Evolutionary conservation across 30 jellyfish, hydroid and myxozoan genomes (phyloP), one percentile per base, ranked within the genome.

Genomic region (Rhopilema esculentum): DNA sequence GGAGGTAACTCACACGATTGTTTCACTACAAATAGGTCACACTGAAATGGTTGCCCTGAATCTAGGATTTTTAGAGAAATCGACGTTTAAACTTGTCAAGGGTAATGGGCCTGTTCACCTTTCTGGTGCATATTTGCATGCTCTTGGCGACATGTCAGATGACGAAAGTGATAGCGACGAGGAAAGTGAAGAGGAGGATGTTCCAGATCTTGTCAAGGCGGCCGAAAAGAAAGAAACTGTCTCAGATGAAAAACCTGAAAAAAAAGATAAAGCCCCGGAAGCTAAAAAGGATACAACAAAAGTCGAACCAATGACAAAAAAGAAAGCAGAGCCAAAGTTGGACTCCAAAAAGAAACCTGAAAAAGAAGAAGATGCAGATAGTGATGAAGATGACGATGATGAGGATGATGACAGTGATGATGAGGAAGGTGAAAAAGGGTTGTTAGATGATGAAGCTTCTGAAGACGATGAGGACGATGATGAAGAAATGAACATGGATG

Each of bases 81-180:
- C 96, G 25, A 91, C 93, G 29, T 95, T 95, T 68, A 86, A 77
- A 75, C 89, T 95, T 0, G 79, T 69, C 6, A 79, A 85, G 32
- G 98, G 98, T 23, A 80, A 75, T 62, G 98, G 98, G 19, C 99
- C 99, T 30, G 92, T 95, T 12, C 93, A 91, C 52, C 62, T 95
- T 53, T 77, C 90, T 4, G 99, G 99, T 0, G 30, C 72, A 24
- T 95, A 80, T 75, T 83, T 95, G 72, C 93, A 83, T 23, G 98
- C 96, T 18, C 73, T 67, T 29, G 68, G 89, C 20, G 71, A 80
- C 8, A 79, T 84, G 65, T 76, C 86, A 17, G 95, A 81, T 66
- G 96, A 86, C 16, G 93, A 93, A 20, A 96, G 87, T 0, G 98
- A 92, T 21, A 79, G 52, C 16, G 92, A 84, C 4, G 26, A 29